phyloP scores from a whole-genome alignment of 2,113 vertebrate species.

The Notiomystis cincta region DNA sequence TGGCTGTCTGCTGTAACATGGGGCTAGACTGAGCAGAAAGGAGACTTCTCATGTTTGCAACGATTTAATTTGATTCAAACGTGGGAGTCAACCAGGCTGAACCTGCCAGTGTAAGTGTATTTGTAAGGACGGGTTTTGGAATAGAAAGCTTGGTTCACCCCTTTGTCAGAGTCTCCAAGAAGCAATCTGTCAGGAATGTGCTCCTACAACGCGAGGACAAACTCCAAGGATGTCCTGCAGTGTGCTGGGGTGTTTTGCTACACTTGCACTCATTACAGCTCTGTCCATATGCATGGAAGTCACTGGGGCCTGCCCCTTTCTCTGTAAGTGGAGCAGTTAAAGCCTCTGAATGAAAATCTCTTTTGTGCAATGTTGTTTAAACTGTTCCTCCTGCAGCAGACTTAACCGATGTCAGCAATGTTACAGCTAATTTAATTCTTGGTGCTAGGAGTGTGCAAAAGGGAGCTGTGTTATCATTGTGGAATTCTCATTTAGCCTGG shows the following conservation, averaged over 20 bases:
- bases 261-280: neutral
- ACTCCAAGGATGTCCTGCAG: neutral
- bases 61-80: conserved; percentile 30
- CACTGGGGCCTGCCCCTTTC: neutral
- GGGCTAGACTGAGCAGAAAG: conserved; percentile 11
- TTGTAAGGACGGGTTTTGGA: conserved; percentile 42
- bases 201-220: neutral
- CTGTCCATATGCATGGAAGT: neutral
- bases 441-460: neutral
- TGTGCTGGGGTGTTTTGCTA: neutral
- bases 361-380: neutral
- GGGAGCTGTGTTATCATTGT: neutral
- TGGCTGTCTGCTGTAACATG: neutral
- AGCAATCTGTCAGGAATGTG: neutral
- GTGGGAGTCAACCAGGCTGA: neutral
- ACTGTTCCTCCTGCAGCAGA: neutral
- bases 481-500: neutral
- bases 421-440: neutral
- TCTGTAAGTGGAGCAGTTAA: neutral
- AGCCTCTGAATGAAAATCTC: neutral
- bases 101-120: conserved; percentile 24
- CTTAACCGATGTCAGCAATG: neutral
- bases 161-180: conserved; percentile 1
- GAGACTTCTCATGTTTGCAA: conserved; percentile 29
- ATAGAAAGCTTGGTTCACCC: neutral